These are phyloP conservation scores for Andrena hattorfiana DNA, from an alignment of 2,888 invertebrate species.

Conservation along the genomic window DNA sequence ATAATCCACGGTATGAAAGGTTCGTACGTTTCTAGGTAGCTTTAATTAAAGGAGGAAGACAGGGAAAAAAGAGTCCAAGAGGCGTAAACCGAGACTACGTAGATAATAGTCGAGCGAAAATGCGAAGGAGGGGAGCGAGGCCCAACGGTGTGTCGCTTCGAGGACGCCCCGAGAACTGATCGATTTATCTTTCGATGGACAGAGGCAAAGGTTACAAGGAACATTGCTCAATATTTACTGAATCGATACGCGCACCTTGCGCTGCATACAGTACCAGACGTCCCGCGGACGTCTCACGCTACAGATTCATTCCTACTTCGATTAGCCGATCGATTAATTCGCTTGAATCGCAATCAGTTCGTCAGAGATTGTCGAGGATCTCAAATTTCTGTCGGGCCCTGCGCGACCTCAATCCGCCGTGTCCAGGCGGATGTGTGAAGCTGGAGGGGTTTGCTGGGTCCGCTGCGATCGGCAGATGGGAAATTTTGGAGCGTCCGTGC, in stretches of 20 bases:
- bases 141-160: slow-evolving; percentile 17
- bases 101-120: slow-evolving; percentile 26
- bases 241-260: slow-evolving; percentile 46
- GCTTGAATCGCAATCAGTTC: slow-evolving; percentile 44
- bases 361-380: slow-evolving; percentile 33
- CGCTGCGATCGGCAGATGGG: not conserved
- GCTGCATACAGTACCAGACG: not conserved
- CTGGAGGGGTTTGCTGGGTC: not conserved
- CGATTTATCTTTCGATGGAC: slow-evolving; percentile 49
- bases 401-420: not conserved
- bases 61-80: not conserved
- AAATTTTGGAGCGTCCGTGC: slow-evolving; percentile 7
- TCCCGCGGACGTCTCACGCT: slow-evolving; percentile 6
- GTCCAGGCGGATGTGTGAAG: not conserved
- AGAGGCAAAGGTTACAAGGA: slow-evolving; percentile 58
- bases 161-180: slow-evolving; percentile 28
- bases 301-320: slow-evolving; percentile 53
- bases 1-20: slow-evolving; percentile 13
- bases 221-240: slow-evolving; percentile 71
- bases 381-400: slow-evolving; percentile 30
- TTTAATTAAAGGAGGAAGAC: slow-evolving; percentile 5
- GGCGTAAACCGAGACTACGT: not conserved
- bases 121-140: slow-evolving; percentile 30
- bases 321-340: slow-evolving; percentile 58
- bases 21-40: slow-evolving; percentile 33